These are phyloP conservation scores for Trematocara marginatum DNA, from an alignment of 2,113 vertebrate species.

Conservation along the genomic window DNA sequence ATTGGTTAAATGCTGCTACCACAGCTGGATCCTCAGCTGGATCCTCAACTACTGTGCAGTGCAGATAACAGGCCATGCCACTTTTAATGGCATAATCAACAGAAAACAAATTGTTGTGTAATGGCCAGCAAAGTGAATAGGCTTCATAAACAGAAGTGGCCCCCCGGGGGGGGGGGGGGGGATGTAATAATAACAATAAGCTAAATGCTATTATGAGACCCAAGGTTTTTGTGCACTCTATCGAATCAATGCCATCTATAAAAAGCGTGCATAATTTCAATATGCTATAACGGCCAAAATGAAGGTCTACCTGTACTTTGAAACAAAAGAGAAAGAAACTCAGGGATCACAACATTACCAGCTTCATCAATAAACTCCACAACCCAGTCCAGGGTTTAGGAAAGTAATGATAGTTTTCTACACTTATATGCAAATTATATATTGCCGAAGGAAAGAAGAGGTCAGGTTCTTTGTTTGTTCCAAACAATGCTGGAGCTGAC, in stretches of 20 bases:
- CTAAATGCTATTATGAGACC: background rate
- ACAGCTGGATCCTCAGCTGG: constrained; percentile 15
- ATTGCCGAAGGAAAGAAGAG: background rate
- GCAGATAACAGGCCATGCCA: constrained; percentile 8
- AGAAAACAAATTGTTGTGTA: constrained; percentile 23
- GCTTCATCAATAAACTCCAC: background rate
- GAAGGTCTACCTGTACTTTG: background rate
- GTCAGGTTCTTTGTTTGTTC: background rate
- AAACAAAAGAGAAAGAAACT: background rate
- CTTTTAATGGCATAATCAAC: constrained; percentile 33
- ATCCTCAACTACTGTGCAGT: background rate
- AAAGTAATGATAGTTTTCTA: background rate
- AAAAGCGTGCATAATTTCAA: background rate
- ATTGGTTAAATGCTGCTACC: background rate
- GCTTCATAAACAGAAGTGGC: background rate
- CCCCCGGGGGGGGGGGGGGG: no score
- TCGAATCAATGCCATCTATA: background rate
- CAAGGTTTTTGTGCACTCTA: background rate
- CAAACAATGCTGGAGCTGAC: background rate
- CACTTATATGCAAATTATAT: background rate
- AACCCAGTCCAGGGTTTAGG: background rate
- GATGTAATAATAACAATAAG: constrained; percentile 7
- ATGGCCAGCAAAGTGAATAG: constrained; percentile 11
- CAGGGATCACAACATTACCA: background rate
- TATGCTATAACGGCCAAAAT: background rate